Evolutionary conservation across 2,888 invertebrate species (phyloP), one percentile per base, ranked within the genome.

Genomic region (Drosophila austrosaltans): DNA sequence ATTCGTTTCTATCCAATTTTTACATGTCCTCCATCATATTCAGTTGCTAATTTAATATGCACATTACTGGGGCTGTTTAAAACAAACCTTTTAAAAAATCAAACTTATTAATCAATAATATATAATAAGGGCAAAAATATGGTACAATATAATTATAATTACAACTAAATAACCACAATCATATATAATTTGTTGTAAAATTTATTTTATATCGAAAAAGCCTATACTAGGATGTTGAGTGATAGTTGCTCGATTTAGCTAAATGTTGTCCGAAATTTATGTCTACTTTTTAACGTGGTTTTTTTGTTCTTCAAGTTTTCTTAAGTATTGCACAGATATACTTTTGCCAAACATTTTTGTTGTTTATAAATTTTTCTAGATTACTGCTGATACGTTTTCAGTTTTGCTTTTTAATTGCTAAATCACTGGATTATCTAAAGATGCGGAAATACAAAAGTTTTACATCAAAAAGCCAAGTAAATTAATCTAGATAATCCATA

Each of bases 151-250:
- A 80, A 82, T 84, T 84, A 84, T 68, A 84, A 58, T 82, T 85
- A 82, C 82, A 82, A 82, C 85, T 85, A 82, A 85, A 85, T 82
- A 82, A 85, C 85, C 77, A 81, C 82, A 85, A 72, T 65, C 65
- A 67, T 74, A 69, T 62, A 69, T 56, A 63, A 59, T 71, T 63
- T 56, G 20, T 48, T 42, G 48, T 66, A 66, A 20, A 79, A 78
- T 48, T 75, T 78, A 72, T 78, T 72, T 72, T 44, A 74, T 65
- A 48, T 56, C 71, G 85, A 82, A 53, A 68, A 64, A 82, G 77
- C 75, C 77, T 77, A 85, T 68, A 54, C 39, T 66, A 72, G 80
- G 59, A 66, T 82, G 68, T 80, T 66, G 76, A 77, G 68, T 82
- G 85, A 74, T 63, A 72, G 79, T 79, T 83, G 77, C 77, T 79